Evolutionary conservation across 2,113 vertebrate genomes (phyloP).

Genomic region (Eubucco bourcierii): DNA sequence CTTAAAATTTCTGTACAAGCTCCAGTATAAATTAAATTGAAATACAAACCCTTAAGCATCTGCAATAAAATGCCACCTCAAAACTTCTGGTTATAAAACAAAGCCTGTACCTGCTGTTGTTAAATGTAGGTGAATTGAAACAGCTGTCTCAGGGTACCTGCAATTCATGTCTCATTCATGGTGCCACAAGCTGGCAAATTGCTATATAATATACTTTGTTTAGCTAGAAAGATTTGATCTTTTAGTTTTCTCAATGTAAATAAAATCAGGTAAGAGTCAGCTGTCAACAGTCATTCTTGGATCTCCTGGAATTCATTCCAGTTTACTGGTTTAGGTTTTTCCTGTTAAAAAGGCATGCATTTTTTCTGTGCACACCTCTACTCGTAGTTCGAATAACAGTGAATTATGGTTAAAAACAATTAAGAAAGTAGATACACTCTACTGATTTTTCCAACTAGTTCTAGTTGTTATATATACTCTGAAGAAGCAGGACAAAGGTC

Average conservation of each 20-base stretch:
- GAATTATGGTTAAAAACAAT: too few species aligned
- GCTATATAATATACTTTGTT: not conserved
- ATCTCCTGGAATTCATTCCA: not conserved
- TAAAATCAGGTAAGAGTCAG: not conserved
- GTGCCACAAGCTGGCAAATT: not conserved
- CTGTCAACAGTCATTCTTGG: not conserved
- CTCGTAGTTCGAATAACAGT: too few species aligned
- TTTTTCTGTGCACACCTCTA: too few species aligned
- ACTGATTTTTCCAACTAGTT: too few species aligned
- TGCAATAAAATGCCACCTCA: not conserved
- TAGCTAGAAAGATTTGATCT: not conserved
- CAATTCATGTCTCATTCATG: not conserved
- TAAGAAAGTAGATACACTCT: too few species aligned
- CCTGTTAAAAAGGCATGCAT: not conserved
- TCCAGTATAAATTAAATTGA: not conserved
- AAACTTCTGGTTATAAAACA: not conserved
- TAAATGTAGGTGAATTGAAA: not conserved
- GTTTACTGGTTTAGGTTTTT: not conserved
- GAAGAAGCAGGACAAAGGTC: too few species aligned
- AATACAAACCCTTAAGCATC: not conserved
- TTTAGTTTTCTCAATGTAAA: not conserved
- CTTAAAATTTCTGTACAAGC: not conserved
- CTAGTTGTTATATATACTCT: too few species aligned
- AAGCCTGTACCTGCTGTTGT: not conserved
- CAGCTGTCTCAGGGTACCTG: not conserved